Evolutionary conservation across 2,113 vertebrate species (phyloP).

Genomic region (Elephantulus edwardii): DNA sequence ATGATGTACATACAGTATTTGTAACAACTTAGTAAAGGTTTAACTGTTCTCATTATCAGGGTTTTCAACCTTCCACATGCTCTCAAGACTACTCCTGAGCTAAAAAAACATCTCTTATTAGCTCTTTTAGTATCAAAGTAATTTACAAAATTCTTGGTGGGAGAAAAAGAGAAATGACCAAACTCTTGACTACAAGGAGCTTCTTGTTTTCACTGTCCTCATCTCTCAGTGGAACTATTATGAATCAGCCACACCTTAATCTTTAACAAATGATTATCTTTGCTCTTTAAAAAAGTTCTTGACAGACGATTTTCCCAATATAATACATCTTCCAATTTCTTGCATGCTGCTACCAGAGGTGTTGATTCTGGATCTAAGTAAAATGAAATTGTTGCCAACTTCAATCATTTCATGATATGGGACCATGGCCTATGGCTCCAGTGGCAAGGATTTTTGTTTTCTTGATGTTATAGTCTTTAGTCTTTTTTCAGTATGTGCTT

Average conservation of each 20-base stretch:
- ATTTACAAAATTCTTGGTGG: background rate
- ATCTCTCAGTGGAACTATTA: background rate
- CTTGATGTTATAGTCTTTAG: no score
- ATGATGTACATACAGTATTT: background rate
- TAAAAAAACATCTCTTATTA: background rate
- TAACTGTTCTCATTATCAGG: background rate
- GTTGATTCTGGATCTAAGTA: no score
- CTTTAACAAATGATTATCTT: no score
- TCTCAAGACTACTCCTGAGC: background rate
- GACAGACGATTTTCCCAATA: no score
- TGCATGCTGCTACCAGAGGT: no score
- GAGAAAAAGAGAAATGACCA: background rate
- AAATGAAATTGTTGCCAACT: no score
- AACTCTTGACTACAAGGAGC: background rate
- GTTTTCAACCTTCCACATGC: background rate
- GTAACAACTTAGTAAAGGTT: background rate
- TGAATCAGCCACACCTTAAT: background rate
- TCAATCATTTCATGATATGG: no score
- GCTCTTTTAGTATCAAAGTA: background rate
- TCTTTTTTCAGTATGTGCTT: no score
- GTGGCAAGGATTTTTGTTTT: no score
- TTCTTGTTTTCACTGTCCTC: background rate
- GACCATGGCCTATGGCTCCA: no score
- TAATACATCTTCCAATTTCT: no score
- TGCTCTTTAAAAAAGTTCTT: no score